Conservation (phyloP, 2,888 invertebrate species). For the Tubulanus polymorphus region DNA sequence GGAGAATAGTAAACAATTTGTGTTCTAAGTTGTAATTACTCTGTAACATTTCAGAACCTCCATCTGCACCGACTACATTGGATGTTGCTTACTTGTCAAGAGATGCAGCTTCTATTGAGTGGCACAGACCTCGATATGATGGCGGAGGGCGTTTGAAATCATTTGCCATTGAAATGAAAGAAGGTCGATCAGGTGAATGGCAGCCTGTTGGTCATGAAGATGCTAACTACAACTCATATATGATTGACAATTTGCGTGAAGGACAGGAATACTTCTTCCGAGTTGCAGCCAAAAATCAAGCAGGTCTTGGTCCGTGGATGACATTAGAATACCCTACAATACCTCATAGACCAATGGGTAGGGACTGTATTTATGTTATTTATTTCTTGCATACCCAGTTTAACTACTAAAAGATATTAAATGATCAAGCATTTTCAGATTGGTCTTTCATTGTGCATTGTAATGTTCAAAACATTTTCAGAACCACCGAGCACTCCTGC, state of each 20-base stretch:
- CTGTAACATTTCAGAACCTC: constrained; percentile 26
- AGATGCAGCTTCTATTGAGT: constrained; percentile 34
- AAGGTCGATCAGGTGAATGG: constrained; percentile 29
- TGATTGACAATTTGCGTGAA: constrained; percentile 33
- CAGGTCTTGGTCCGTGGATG: constrained; percentile 32
- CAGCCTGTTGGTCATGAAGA: constrained; percentile 26
- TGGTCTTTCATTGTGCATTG: too few relatives aligned
- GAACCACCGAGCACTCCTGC: constrained; percentile 38
- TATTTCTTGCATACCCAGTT: too few relatives aligned
- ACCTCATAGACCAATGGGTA: constrained; percentile 60
- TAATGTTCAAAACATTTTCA: constrained; percentile 17
- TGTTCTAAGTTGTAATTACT: neutral
- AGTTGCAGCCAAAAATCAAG: constrained; percentile 45
- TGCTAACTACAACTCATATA: constrained; percentile 21
- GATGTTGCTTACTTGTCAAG: constrained; percentile 29
- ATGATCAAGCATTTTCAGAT: too few relatives aligned
- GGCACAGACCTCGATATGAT: constrained; percentile 49
- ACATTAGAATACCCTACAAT: constrained; percentile 31
- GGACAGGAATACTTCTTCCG: constrained; percentile 48
- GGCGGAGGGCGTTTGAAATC: constrained; percentile 38
- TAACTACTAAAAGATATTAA: too few relatives aligned
- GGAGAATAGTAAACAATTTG: too few relatives aligned
- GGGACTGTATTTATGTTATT: too few relatives aligned
- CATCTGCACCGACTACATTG: constrained; percentile 33
- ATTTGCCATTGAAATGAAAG: constrained; percentile 37